phyloP scores from a whole-genome alignment of 2,797 vertebrate genomes.

The Gymnocypris eckloni region DNA sequence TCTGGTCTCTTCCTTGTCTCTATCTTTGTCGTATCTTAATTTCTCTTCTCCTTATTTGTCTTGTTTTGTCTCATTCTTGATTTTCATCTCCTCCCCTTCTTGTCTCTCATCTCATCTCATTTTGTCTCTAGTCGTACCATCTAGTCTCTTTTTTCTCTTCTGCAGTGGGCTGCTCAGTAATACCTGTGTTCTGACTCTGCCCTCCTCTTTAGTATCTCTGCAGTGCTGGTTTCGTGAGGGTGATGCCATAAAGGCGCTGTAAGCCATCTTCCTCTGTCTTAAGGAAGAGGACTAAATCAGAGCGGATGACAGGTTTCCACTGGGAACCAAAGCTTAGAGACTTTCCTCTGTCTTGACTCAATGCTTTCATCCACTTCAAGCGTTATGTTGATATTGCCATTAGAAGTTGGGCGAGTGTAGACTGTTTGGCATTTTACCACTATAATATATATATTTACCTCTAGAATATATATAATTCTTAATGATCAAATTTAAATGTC shows the following conservation, averaged over 20 bases:
- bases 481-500: neutral
- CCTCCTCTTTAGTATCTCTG: constrained; percentile 26
- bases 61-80: neutral
- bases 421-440: neutral
- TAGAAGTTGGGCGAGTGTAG: neutral
- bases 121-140: neutral
- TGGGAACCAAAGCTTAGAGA: constrained; percentile 6
- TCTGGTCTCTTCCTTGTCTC: too few species aligned
- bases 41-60: too few species aligned
- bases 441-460: neutral
- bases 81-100: neutral
- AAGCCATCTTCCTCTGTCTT: constrained; percentile 18
- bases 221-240: constrained; percentile 41
- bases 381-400: neutral
- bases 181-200: constrained; percentile 4
- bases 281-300: constrained; percentile 32
- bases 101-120: neutral
- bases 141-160: neutral
- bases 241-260: constrained; percentile 20
- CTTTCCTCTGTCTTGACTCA: constrained; percentile 1
- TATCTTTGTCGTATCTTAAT: too few species aligned
- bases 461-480: neutral
- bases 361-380: constrained; percentile 20
- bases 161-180: neutral
- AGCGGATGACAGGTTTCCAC: constrained; percentile 33